A percentile compares a stretch with the other conserved stretches of the same genome.
These are phyloP conservation scores for Nesidiocoris tenuis DNA, from an alignment of 2,888 invertebrate species.

Conservation along the genomic window DNA sequence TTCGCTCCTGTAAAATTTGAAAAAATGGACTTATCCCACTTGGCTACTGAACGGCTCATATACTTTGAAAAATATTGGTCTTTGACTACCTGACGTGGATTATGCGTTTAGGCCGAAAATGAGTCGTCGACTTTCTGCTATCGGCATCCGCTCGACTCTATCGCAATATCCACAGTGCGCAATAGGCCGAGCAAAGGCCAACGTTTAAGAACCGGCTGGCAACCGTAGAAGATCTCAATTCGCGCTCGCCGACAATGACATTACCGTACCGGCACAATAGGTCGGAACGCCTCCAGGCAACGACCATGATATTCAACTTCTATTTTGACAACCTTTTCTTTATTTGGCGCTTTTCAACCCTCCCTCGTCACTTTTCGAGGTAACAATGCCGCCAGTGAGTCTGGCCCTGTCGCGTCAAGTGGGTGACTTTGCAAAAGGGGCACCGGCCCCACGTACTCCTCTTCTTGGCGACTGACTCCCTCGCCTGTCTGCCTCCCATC, in stretches of 20 bases:
- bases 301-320: slow-evolving; percentile 30
- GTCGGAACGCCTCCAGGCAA: neutral
- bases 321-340: slow-evolving; percentile 21
- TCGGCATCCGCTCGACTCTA: too few relatives aligned
- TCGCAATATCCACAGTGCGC: too few relatives aligned
- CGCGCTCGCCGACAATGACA: slow-evolving; percentile 8
- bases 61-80: too few relatives aligned
- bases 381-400: neutral
- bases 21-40: too few relatives aligned
- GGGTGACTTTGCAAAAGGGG: slow-evolving; percentile 25
- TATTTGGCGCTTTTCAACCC: slow-evolving; percentile 2
- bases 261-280: neutral
- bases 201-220: too few relatives aligned
- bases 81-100: too few relatives aligned
- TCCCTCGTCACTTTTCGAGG: neutral
- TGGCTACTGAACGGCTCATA: too few relatives aligned
- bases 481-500: neutral
- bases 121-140: too few relatives aligned
- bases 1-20: too few relatives aligned
- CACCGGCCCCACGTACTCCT: neutral
- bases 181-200: too few relatives aligned
- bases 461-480: neutral
- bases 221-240: slow-evolving; percentile 18
- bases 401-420: slow-evolving; percentile 15
- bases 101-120: too few relatives aligned